Conservation (phyloP, 2,888 invertebrate species). For the Tiphia femorata region DNA sequence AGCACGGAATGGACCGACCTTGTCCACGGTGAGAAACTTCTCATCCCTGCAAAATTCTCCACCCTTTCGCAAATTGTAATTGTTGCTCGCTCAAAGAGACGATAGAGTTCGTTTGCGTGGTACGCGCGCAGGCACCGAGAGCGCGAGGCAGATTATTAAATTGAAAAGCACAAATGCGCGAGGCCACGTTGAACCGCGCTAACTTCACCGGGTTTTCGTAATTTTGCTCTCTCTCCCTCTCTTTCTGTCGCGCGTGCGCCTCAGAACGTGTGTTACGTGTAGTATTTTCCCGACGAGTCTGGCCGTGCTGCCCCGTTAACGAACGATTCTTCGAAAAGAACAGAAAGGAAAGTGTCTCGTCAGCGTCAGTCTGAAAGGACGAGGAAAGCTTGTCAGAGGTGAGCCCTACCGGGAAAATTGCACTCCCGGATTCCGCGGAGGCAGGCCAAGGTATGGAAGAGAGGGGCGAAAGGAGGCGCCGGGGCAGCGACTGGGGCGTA, state of each 20-base stretch:
- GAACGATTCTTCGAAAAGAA: slow-evolving; percentile 60
- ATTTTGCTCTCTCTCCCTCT: slow-evolving; percentile 3
- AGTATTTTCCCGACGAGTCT: not conserved
- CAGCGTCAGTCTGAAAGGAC: slow-evolving; percentile 52
- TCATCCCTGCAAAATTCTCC: too few relatives aligned
- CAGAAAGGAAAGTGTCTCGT: slow-evolving; percentile 59
- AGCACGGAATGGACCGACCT: too few relatives aligned
- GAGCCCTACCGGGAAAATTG: slow-evolving; percentile 52
- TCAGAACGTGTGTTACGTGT: too few relatives aligned
- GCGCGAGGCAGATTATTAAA: too few relatives aligned
- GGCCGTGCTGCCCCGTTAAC: slow-evolving; percentile 41
- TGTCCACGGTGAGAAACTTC: too few relatives aligned
- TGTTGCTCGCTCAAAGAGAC: too few relatives aligned
- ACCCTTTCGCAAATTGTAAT: too few relatives aligned
- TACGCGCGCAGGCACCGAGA: too few relatives aligned
- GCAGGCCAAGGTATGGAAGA: slow-evolving; percentile 33
- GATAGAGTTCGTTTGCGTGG: too few relatives aligned
- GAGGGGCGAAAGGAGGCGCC: not conserved
- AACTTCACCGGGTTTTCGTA: not conserved
- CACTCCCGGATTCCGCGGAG: slow-evolving; percentile 30
- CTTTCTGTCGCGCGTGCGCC: not conserved
- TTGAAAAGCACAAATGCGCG: too few relatives aligned
- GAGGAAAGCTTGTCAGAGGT: slow-evolving; percentile 49
- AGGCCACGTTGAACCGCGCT: slow-evolving; percentile 18
- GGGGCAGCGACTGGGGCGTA: slow-evolving; percentile 37